Percentiles rank a stretch among this genome's conserved stretches.
Evolutionary conservation across 2,113 vertebrate species (phyloP).

Genomic region (Paraplagusia blochii): DNA sequence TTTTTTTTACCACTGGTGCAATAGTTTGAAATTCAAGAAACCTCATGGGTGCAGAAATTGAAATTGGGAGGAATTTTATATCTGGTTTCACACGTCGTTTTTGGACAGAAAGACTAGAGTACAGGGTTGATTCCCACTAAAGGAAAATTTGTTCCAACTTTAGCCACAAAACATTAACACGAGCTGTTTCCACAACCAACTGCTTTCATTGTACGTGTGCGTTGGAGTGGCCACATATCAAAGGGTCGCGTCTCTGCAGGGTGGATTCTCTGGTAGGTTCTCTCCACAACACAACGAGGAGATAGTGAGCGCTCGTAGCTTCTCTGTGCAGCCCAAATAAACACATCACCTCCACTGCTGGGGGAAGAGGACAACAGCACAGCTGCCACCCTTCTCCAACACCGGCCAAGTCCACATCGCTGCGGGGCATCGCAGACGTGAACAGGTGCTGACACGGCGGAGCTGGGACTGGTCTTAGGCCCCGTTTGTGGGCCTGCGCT

Average conservation of each 20-base stretch:
- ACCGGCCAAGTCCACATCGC: conserved; percentile 58
- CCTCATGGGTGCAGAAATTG: conserved; percentile 32
- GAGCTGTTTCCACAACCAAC: conserved; percentile 63
- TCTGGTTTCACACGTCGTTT: conserved; percentile 34
- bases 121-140: conserved; percentile 29
- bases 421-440: conserved; percentile 56
- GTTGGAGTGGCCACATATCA: conserved; percentile 72
- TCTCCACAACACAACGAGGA: conserved; percentile 60
- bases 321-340: conserved; percentile 69
- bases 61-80: conserved; percentile 29
- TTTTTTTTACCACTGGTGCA: conserved; percentile 45
- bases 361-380: conserved; percentile 57
- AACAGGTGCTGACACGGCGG: conserved; percentile 59
- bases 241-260: conserved; percentile 66
- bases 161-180: conserved; percentile 59
- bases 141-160: conserved; percentile 54
- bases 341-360: conserved; percentile 71
- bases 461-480: conserved; percentile 50
- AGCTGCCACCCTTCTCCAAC: conserved; percentile 54
- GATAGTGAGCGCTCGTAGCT: conserved; percentile 64
- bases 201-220: conserved; percentile 62
- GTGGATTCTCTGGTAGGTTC: conserved; percentile 63
- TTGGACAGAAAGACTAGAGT: conserved; percentile 24
- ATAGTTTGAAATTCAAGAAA: conserved; percentile 44
- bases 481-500: conserved; percentile 50